A percentile compares a stretch with the other conserved stretches of the same genome.
Evolutionary conservation across 2,888 invertebrate species (phyloP).

Genomic region (Antheraea assamensis): DNA sequence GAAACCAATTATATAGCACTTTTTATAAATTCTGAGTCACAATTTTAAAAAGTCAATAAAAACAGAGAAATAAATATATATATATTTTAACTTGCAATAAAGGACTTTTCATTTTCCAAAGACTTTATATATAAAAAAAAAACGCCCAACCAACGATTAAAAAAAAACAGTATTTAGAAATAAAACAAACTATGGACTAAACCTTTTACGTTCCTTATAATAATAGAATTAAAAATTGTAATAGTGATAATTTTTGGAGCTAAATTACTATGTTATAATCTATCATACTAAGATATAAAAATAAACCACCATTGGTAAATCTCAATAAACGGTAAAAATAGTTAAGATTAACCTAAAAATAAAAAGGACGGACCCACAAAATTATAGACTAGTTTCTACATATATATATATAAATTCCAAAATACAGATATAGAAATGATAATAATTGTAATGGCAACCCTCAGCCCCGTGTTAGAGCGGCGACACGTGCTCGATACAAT

Average conservation of each 20-base stretch:
- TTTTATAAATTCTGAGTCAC: no score
- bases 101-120: not conserved
- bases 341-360: conserved; percentile 1
- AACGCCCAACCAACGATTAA: not conserved
- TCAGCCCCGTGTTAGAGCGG: not conserved
- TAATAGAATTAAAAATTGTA: not conserved
- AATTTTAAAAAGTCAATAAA: no score
- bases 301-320: conserved; percentile 10
- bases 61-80: no score
- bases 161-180: not conserved
- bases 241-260: conserved; percentile 12
- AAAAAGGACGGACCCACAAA: conserved; percentile 14
- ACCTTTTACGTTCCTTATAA: not conserved
- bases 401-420: not conserved
- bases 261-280: not conserved
- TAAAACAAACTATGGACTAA: not conserved
- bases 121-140: not conserved
- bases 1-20: no score
- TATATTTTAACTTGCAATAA: no score
- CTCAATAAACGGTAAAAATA: conserved; percentile 10
- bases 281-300: not conserved
- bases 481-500: not conserved
- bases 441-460: conserved; percentile 5
- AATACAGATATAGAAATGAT: not conserved
- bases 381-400: conserved; percentile 9